Conservation (phyloP, 2,888 invertebrate genomes). For the Plusia festucae region DNA sequence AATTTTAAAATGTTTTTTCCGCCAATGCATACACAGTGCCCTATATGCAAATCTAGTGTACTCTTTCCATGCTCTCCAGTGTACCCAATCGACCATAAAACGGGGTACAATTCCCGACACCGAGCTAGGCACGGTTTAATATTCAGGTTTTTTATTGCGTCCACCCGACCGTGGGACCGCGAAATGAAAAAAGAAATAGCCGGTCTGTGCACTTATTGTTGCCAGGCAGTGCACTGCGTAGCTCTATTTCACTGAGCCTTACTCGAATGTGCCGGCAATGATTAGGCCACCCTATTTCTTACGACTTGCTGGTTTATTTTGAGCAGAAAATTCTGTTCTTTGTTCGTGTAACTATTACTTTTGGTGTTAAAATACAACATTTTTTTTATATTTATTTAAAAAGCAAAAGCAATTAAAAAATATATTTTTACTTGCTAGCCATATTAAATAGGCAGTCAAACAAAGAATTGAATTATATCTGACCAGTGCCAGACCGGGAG, state of each 20-base stretch:
- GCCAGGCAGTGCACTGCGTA: conserved; percentile 33
- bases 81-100: conserved; percentile 63
- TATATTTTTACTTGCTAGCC: no score
- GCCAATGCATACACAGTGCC: background rate
- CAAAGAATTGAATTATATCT: no score
- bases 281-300: conserved; percentile 2
- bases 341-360: background rate
- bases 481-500: no score
- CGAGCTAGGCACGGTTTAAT: conserved; percentile 64
- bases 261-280: conserved; percentile 7
- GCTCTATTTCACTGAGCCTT: conserved; percentile 19
- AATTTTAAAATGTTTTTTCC: background rate
- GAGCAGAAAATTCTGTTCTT: background rate
- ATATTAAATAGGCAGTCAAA: no score
- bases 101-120: conserved; percentile 59
- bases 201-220: conserved; percentile 54
- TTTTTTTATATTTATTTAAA: no score
- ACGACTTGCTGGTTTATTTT: background rate
- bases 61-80: conserved; percentile 37
- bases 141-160: conserved; percentile 70
- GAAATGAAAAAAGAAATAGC: conserved; percentile 56
- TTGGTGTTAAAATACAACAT: no score
- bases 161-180: conserved; percentile 67
- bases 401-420: no score
- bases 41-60: conserved; percentile 11